Base-by-base conservation (phyloP, 2,113 vertebrate genomes). In the Bagarius yarrelli region DNA sequence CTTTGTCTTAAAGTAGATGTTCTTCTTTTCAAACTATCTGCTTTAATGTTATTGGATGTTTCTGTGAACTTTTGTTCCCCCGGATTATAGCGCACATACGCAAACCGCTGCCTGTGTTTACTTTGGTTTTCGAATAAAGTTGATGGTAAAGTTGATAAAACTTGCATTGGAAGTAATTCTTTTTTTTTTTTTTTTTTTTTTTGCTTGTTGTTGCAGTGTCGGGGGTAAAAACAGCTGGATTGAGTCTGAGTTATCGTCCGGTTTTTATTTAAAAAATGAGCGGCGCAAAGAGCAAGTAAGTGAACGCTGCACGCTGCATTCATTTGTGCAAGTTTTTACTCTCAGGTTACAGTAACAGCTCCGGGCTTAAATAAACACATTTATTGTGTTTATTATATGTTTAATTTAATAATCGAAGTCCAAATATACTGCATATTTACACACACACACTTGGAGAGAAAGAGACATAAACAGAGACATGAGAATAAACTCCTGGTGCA, bases 301-400 rank as follows among this genome's bases (percentile, higher is more conserved):
- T 78, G 47, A 64, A 64, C 76, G 5, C 74, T 47, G 55, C 74
- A 64, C 76, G 5, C 74, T 47, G 55, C 74, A 60, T 76, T 44
- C 32, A 36, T 75, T 4, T 76, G 56, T 59, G 73, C 72, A 25
- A 4, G 5, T 57, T 25, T 59, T 13, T 59, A 75, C 21, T 44
- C 55, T 75, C 73, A 4, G 53, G 32, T 76, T 76, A 59, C 73
- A 40, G 21, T 14, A 40, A 27, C 6, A 59, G 32, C 18, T 34
- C 53, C 72, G 36, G 53, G 21, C 9, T 36, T 57, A 11, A 76
- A 40, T 23, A 34, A 59, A 44, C 59, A 25, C 32, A 76, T 40
- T 59, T 23, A 76, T 13, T 59, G 5, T 5, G 44, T 47, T 11
- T 11, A 5, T 47, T 47, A 8, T 11, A 47, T 47, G 23, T n/a